Base-by-base conservation (phyloP, 2,797 vertebrate genomes). In the Halcyon smyrnensis region DNA sequence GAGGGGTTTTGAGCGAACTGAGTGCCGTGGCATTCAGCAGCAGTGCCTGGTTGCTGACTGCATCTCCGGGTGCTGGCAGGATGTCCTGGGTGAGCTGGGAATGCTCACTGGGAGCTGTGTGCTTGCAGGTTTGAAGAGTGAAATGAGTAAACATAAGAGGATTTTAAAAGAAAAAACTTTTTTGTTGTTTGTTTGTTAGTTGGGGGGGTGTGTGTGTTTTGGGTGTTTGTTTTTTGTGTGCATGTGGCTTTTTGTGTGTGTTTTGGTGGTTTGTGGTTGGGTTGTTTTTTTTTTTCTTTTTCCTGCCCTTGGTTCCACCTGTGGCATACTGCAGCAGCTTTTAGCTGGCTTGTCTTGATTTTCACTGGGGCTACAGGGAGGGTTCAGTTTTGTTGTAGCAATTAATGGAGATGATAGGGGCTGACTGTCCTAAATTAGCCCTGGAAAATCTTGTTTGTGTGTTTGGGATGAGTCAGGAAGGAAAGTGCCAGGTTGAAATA, bases 391-490 rank as follows among this genome's bases (percentile, higher is more conserved):
- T 86, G 36, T 62, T 3, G 2, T 74, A 59, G 86, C 71, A 84
- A 51, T 95, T 95, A 94, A 81, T 90, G 94, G 60, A 89, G 51
- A 59, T 87, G 54, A 63, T 87, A 87, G 5, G 43, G 69, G 59
- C 59, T 3, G 39, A 11, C 59, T 95, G 83, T 94, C 90, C 84
- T 93, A 86, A 95, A 95, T 89, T 96, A 96, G 88, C 81, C 63
- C 71, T 94, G 86, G 88, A 96, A 96, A 82, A 95, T 93, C 70
- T 89, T 97, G 94, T 92, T 96, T 93, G 60, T 93, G 73, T 90
- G 77, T 94, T 93, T 65, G 86, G 81, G 92, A 93, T 97, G 96
- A 97, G 95, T 96, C 94, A 96, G 94, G 90, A 92, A 90, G 64
- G 81, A 77, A 92, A 84, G 87, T 93, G 93, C 90, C 95, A 92